phyloP scores from a whole-genome alignment of 1,140 invertebrate genomes.

The Cydia strobilella region DNA sequence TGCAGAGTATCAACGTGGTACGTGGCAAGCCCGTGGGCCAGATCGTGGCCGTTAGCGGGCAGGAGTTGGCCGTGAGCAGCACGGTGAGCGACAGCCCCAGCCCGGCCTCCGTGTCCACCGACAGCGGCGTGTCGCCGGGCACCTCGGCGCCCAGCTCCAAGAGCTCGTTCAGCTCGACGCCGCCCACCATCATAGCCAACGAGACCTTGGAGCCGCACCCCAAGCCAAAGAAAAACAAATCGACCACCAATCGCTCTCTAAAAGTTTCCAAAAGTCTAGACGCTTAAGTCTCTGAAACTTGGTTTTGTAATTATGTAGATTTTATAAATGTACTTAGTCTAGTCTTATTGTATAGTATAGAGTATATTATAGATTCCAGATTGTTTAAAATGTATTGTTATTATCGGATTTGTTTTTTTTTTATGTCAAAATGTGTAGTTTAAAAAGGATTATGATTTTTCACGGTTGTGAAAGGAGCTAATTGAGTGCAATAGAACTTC shows the following conservation, averaged over 20 bases:
- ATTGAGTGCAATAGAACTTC: background rate
- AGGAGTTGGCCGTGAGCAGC: conserved; percentile 75
- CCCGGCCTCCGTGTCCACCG: conserved; percentile 66
- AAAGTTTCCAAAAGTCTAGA: conserved; percentile 78
- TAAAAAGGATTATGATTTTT: conserved; percentile 10
- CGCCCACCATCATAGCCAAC: conserved; percentile 46
- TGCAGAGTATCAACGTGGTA: conserved; percentile 79
- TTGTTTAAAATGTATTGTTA: conserved; percentile 66
- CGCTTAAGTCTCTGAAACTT: conserved; percentile 54
- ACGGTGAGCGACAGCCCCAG: conserved; percentile 67
- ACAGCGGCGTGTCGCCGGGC: conserved; percentile 70
- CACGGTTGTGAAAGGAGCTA: background rate
- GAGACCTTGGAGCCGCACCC: conserved; percentile 49
- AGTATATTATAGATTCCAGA: conserved; percentile 62
- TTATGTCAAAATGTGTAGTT: conserved; percentile 19
- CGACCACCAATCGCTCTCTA: conserved; percentile 53
- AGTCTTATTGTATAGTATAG: conserved; percentile 56
- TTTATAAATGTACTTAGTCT: conserved; percentile 78
- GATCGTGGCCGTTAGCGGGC: conserved; percentile 71
- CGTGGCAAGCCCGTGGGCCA: conserved; percentile 77
- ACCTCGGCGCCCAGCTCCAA: conserved; percentile 65
- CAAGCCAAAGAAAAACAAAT: conserved; percentile 68
- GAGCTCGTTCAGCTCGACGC: conserved; percentile 57
- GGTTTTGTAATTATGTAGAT: conserved; percentile 79
- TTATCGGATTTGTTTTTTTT: conserved; percentile 32